Base-by-base conservation (phyloP, 2,113 vertebrate genomes). In the Hyaena hyaena region DNA sequence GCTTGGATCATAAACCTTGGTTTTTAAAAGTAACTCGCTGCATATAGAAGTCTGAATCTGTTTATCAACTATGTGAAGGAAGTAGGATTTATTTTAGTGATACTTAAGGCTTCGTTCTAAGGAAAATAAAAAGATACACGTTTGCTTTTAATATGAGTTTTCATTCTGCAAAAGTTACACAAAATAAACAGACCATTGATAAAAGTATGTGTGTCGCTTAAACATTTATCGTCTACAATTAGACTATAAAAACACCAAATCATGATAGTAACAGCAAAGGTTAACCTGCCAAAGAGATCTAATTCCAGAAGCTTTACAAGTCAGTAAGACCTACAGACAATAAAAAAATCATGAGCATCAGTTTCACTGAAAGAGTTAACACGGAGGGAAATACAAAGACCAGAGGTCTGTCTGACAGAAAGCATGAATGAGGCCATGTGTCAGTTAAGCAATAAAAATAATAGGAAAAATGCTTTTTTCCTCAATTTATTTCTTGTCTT, bases 371-470 rank as follows among this genome's bases (percentile, higher is more conserved):
- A 39, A 11, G 1, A 7, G 0, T 16, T 45, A 61, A n/a, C 2
- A 1, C 1, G 3, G n/a, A 48, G 50, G 31, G 4, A 24, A 50
- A 12, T 4, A 0, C 10, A 10, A 4, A 5, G 28, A 28, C 19
- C 53, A 90, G 80, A 39, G 7, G 43, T 28, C 21, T 3, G 26
- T 28, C 21, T 3, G 26, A 53, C 1, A 12, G 19, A 19, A 14
- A 45, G 24, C 0, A 0, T 0, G 11, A 4, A 35, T 1, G 26
- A 5, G 24, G 48, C 55, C 10, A 12, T 0, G 4, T 0, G 23
- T 10, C 2, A 17, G 17, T 26, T 35, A 3, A 24, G 48, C 33
- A 14, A 17, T 10, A 43, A 24, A 1, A n/a, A 55, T 16, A 74
- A 0, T 2, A 45, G 50, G 31, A 48, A 77, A 28, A 50, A 33